Conservation (phyloP, 2,113 vertebrate species). For the Pipra filicauda region DNA sequence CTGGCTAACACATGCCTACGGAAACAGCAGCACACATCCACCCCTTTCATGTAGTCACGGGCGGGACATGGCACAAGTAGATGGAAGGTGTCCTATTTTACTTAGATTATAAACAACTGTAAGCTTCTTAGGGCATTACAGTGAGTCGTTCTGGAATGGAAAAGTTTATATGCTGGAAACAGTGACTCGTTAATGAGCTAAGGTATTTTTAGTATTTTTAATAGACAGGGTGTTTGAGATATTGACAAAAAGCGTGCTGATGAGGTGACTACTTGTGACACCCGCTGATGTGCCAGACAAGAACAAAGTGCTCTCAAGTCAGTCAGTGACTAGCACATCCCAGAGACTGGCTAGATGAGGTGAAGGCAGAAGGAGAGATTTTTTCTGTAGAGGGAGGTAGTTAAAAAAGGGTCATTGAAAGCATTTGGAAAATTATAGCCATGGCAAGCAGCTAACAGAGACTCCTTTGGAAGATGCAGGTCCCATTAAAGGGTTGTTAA, state of each 20-base stretch:
- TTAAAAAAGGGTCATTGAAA: neutral
- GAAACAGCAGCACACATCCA: neutral
- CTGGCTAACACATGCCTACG: neutral
- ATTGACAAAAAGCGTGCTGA: neutral
- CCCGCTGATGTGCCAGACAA: neutral
- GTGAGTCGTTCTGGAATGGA: neutral
- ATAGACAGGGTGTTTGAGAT: neutral
- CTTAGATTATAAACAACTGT: neutral
- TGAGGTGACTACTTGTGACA: neutral
- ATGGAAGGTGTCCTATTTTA: neutral
- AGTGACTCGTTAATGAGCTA: neutral
- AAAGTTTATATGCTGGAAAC: conserved; percentile 14
- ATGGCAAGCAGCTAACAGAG: neutral
- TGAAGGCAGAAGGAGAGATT: neutral
- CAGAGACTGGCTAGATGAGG: neutral
- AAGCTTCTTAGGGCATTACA: neutral
- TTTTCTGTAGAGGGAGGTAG: neutral
- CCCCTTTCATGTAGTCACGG: neutral
- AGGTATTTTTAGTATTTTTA: conserved; percentile 11
- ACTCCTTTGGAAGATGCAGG: neutral
- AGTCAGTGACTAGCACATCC: neutral
- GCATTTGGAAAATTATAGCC: neutral
- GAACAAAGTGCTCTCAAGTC: neutral
- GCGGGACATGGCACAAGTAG: neutral
- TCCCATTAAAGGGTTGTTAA: neutral